Percentiles rank a stretch among this genome's conserved stretches.
These are phyloP conservation scores for Planiliza haematocheilus DNA, from an alignment of 2,113 vertebrate genomes.

Conservation along the genomic window DNA sequence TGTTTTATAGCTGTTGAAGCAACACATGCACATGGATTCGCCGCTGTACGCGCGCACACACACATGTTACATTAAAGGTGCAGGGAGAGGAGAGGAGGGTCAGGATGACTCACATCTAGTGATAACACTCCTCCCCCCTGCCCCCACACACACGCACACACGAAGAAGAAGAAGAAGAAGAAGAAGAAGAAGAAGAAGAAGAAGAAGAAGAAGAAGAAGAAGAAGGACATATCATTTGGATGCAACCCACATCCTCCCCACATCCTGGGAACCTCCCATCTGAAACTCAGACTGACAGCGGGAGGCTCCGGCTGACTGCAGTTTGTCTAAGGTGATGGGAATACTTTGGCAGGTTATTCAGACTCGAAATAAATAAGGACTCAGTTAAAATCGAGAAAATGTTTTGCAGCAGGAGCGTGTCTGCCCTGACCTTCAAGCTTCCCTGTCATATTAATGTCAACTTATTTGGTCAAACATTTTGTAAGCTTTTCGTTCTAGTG, in stretches of 20 bases:
- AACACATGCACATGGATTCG: not conserved
- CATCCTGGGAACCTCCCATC: slow-evolving; percentile 76
- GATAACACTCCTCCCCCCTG: slow-evolving; percentile 63
- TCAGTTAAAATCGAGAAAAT: not conserved
- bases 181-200: slow-evolving; percentile 11
- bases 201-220: slow-evolving; percentile 11
- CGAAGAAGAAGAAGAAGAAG: not conserved
- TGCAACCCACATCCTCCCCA: slow-evolving; percentile 76
- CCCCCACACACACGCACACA: slow-evolving; percentile 32
- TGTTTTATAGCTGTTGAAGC: slow-evolving; percentile 2
- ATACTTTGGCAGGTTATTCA: slow-evolving; percentile 37
- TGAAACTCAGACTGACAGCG: slow-evolving; percentile 63
- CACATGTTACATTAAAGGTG: slow-evolving; percentile 47
- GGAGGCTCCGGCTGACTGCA: slow-evolving; percentile 48
- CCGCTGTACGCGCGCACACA: not conserved
- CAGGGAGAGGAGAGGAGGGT: slow-evolving; percentile 60
- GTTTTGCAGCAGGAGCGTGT: not conserved
- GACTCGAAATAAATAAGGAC: slow-evolving; percentile 16
- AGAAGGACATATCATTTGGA: slow-evolving; percentile 72
- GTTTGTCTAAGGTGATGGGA: slow-evolving; percentile 60
- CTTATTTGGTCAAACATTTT: too few relatives aligned
- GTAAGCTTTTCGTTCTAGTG: too few relatives aligned
- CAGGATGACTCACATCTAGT: slow-evolving; percentile 81
- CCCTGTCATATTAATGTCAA: not conserved
- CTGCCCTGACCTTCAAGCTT: not conserved